Conservation (phyloP, 2,888 invertebrate species). For the Amaurobius ferox region DNA sequence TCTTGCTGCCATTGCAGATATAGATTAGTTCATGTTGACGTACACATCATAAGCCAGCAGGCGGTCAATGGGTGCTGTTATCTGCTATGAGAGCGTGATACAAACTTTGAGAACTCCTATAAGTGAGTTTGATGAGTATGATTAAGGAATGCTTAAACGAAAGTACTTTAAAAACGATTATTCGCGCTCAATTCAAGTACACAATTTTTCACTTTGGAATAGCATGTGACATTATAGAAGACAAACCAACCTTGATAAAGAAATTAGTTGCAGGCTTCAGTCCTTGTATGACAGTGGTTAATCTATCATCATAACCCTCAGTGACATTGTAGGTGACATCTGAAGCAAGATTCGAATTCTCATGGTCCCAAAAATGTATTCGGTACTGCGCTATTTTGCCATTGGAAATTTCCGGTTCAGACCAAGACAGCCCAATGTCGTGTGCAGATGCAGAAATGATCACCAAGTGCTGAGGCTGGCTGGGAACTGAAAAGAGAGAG, state of each 20-base stretch:
- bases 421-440: slow-evolving; percentile 22
- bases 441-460: not conserved
- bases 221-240: too few relatives aligned
- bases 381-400: slow-evolving; percentile 35
- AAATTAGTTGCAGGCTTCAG: slow-evolving; percentile 39
- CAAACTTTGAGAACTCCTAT: too few relatives aligned
- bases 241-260: slow-evolving; percentile 35
- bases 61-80: too few relatives aligned
- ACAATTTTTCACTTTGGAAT: too few relatives aligned
- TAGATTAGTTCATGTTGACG: too few relatives aligned
- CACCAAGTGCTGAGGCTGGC: not conserved
- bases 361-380: slow-evolving; percentile 22
- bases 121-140: too few relatives aligned
- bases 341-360: not conserved
- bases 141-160: too few relatives aligned
- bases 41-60: too few relatives aligned
- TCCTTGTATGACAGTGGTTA: not conserved
- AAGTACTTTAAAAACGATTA: too few relatives aligned
- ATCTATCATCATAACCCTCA: not conserved
- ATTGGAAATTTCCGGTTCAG: slow-evolving; percentile 19
- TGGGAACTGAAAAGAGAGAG: slow-evolving; percentile 33
- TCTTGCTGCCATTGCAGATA: too few relatives aligned
- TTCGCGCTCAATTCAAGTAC: too few relatives aligned
- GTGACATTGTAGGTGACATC: slow-evolving; percentile 11
- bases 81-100: too few relatives aligned